Evolutionary conservation across 1,140 invertebrate species (phyloP).

Genomic region (Rhyacophila brunnea): DNA sequence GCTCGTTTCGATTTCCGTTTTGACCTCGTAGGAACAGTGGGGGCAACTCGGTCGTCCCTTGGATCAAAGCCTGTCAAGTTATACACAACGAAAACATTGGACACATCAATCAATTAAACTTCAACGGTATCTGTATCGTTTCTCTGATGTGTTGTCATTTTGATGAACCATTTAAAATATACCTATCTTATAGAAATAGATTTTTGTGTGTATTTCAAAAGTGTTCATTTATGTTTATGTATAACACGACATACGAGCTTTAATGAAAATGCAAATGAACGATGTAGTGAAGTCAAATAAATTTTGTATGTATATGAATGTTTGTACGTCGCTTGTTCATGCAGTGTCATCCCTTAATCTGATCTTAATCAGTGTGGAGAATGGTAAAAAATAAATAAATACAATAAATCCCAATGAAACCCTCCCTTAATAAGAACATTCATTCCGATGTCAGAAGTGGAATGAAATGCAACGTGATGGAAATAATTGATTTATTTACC

Average conservation of each 20-base stretch:
- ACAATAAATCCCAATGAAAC: no score
- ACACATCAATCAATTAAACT: slow-evolving; percentile 11
- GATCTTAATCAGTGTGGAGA: background rate
- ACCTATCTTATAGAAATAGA: background rate
- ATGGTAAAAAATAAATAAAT: background rate
- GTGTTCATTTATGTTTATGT: background rate
- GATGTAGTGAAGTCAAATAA: background rate
- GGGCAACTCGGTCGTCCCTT: slow-evolving; percentile 27
- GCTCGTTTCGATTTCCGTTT: slow-evolving; percentile 33
- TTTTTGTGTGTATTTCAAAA: background rate
- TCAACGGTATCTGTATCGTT: no score
- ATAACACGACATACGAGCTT: background rate
- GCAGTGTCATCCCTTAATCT: background rate
- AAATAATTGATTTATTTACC: background rate
- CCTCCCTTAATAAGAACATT: background rate
- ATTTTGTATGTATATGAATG: background rate
- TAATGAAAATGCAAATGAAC: background rate
- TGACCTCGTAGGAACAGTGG: slow-evolving; percentile 21
- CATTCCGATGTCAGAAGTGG: background rate
- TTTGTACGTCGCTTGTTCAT: background rate
- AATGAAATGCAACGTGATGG: no score
- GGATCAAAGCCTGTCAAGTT: slow-evolving; percentile 32
- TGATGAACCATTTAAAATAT: background rate
- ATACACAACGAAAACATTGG: slow-evolving; percentile 21
- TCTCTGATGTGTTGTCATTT: no score